Conservation (phyloP, 1,140 invertebrate species). For the Mylabris phalerata region DNA sequence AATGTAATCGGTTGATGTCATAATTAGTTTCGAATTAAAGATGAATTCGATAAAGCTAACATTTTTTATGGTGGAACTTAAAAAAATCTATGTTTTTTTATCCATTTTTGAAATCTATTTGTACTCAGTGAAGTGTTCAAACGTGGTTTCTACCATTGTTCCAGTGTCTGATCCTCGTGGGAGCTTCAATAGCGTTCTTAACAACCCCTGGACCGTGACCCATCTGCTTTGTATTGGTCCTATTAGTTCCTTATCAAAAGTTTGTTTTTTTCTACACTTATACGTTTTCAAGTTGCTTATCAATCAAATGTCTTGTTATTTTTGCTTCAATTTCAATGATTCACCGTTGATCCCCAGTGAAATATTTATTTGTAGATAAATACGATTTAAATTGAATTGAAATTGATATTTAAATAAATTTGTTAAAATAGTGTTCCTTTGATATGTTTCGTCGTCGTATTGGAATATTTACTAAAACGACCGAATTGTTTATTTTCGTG, state of each 20-base stretch:
- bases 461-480: too few relatives aligned
- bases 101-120: not conserved
- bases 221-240: constrained; percentile 10
- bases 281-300: constrained; percentile 1
- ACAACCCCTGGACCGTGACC: constrained; percentile 10
- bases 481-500: constrained; percentile 15
- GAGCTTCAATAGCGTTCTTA: constrained; percentile 9
- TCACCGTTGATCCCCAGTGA: too few relatives aligned
- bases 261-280: constrained; percentile 2
- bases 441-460: too few relatives aligned
- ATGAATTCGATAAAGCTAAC: too few relatives aligned
- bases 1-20: too few relatives aligned
- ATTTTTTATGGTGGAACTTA: too few relatives aligned
- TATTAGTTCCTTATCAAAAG: constrained; percentile 12
- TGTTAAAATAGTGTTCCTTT: too few relatives aligned
- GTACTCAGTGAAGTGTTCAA: constrained; percentile 11
- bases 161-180: constrained; percentile 13
- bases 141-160: constrained; percentile 15
- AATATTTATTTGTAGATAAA: too few relatives aligned
- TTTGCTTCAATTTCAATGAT: not conserved
- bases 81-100: too few relatives aligned
- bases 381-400: too few relatives aligned
- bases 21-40: too few relatives aligned
- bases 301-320: constrained; percentile 8
- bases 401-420: too few relatives aligned